phyloP scores from a whole-genome alignment of 2,888 invertebrate genomes.

The Cactoblastis cactorum region DNA sequence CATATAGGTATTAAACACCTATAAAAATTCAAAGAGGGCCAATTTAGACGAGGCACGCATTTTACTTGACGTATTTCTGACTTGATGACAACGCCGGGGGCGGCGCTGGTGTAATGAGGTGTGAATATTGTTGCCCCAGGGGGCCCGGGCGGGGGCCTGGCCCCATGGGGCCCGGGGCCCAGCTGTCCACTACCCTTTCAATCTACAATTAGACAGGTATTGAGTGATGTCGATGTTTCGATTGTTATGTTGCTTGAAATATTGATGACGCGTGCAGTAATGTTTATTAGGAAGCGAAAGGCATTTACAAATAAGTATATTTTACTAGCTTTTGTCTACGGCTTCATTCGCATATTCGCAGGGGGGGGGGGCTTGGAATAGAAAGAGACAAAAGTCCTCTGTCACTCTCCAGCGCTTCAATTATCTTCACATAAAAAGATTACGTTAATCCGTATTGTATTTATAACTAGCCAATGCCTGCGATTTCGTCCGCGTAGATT shows the following conservation, averaged over 20 bases:
- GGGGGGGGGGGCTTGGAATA: too few species aligned
- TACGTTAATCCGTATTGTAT: too few species aligned
- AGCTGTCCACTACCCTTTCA: slow-evolving; percentile 60
- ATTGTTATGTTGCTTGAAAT: slow-evolving; percentile 39
- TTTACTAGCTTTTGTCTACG: too few species aligned
- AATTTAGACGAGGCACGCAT: slow-evolving; percentile 43
- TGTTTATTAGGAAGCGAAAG: too few species aligned
- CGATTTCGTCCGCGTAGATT: too few species aligned
- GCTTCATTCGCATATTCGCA: too few species aligned
- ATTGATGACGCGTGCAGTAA: slow-evolving; percentile 45
- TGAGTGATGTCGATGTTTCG: slow-evolving; percentile 32
- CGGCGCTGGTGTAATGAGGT: slow-evolving; percentile 73
- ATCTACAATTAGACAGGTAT: slow-evolving; percentile 62
- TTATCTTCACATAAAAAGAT: too few species aligned
- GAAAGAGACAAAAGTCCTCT: too few species aligned
- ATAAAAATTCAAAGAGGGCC: slow-evolving; percentile 31
- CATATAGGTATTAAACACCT: slow-evolving; percentile 15
- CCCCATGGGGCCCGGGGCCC: slow-evolving; percentile 52
- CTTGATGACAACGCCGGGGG: slow-evolving; percentile 61
- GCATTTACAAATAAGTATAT: too few species aligned
- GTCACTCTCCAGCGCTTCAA: too few species aligned
- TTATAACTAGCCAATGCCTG: too few species aligned
- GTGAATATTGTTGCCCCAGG: slow-evolving; percentile 75
- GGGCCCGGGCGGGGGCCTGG: slow-evolving; percentile 42
- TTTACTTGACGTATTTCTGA: slow-evolving; percentile 48